Conservation (phyloP, 30 jellyfish, hydroid and myxozoan species). For the Aurelia coerulea region DNA sequence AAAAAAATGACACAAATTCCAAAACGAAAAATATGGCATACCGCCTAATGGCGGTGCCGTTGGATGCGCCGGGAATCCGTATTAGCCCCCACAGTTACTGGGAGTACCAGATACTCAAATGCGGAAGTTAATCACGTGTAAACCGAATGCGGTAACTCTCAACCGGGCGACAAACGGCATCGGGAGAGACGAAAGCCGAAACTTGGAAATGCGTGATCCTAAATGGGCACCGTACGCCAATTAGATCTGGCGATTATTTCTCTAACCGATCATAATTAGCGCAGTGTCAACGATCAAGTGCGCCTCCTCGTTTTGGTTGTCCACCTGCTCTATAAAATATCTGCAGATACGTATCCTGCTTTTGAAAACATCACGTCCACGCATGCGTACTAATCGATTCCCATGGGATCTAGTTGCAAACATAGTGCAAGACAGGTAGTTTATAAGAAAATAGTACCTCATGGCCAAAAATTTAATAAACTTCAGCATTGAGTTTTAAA, state of each 20-base stretch:
- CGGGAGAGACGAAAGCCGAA: conserved; percentile 71
- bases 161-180: conserved; percentile 72
- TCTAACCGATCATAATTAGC: conserved; percentile 77
- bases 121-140: conserved; percentile 63
- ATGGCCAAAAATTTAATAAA: too few species aligned
- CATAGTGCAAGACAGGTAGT: too few species aligned
- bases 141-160: conserved; percentile 65
- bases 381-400: too few species aligned
- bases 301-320: conserved; percentile 38
- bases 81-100: conserved; percentile 73
- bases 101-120: conserved; percentile 57
- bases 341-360: too few species aligned
- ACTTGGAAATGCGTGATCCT: conserved; percentile 67
- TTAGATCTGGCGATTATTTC: conserved; percentile 79
- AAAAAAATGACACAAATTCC: background rate
- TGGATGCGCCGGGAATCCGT: conserved; percentile 77
- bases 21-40: conserved; percentile 51
- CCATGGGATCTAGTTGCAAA: too few species aligned
- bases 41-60: conserved; percentile 47
- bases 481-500: too few species aligned
- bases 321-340: too few species aligned
- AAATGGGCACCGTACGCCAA: conserved; percentile 60
- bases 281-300: conserved; percentile 79
- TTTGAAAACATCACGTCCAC: too few species aligned
- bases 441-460: too few species aligned